Base-by-base conservation (phyloP, 2,797 vertebrate genomes). In the Lutjanus argentimaculatus region DNA sequence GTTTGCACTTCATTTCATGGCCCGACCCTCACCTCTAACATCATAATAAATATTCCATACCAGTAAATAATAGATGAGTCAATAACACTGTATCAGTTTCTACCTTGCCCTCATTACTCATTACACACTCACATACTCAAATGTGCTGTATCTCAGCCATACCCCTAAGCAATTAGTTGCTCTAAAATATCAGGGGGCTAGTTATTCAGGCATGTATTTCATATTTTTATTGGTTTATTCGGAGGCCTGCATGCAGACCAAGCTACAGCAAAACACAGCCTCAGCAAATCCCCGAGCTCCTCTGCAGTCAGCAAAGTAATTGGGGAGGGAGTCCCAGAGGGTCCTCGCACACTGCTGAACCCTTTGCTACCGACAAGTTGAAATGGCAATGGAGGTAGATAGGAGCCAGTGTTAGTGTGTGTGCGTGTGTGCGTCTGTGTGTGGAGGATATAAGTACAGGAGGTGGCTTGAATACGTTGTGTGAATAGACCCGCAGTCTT, bases 311-410 rank as follows among this genome's bases (percentile, higher is more conserved):
- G 89, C 91, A 91, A 90, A 92, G 90, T 95, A 95, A 95, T 95
- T 95, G 93, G 91, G 87, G 92, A 90, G 90, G 90, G 92, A 93
- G 94, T 93, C 92, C 93, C 93, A 93, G 52, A 89, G 92, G 94
- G 91, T 90, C 83, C 84, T 75, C 16, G 2, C 75, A 74, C 79
- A 87, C 80, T 81, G 80, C 91, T 82, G 82, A 89, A 85, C 83
- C 78, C 80, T 82, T 77, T 85, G 65, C 83, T 87, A 82, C 91
- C 15, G 76, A 92, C 88, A 89, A 82, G 84, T 82, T 86, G 77
- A 93, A 91, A 93, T 91, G 88, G 93, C 86, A 83, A 64, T 70
- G 53, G 67, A 89, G 88, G 87, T 87, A 88, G 90, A 89, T 82
- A 81, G 83, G 81, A 87, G 77, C 75, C 17, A 21, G 77, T 79